Evolutionary conservation across 2,797 vertebrate species (phyloP).

Genomic region (Mastacembelus armatus): DNA sequence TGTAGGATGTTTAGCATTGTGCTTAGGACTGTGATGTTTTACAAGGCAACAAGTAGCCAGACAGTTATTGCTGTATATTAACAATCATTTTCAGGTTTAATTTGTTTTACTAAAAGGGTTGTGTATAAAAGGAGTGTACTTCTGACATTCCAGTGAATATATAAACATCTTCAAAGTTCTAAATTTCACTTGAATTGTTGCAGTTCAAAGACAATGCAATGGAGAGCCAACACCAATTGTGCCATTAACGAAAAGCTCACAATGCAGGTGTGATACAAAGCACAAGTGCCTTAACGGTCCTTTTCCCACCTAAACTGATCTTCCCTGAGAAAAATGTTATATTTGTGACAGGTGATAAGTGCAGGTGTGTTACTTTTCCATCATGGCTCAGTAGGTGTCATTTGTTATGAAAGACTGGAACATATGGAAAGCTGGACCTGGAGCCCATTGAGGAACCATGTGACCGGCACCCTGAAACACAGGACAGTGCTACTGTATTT

Average conservation of each 20-base stretch:
- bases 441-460: constrained; percentile 89
- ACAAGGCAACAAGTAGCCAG: too few species aligned
- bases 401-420: constrained; percentile 83
- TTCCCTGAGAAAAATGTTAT: constrained; percentile 62
- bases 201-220: not conserved
- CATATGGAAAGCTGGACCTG: constrained; percentile 82
- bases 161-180: too few species aligned
- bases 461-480: constrained; percentile 84
- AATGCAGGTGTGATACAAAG: not conserved
- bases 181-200: not conserved
- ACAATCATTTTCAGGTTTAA: too few species aligned
- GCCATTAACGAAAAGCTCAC: not conserved
- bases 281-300: not conserved
- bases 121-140: too few species aligned
- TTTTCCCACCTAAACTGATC: constrained; percentile 21
- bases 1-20: not conserved
- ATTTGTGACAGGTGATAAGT: constrained; percentile 15
- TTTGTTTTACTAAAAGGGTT: too few species aligned
- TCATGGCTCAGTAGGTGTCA: constrained; percentile 66
- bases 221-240: not conserved
- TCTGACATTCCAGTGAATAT: too few species aligned
- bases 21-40: too few species aligned
- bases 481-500: not conserved
- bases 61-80: too few species aligned
- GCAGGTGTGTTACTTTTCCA: not conserved